Evolutionary conservation across 2,797 vertebrate species (phyloP).

Genomic region (Monodelphis domestica): DNA sequence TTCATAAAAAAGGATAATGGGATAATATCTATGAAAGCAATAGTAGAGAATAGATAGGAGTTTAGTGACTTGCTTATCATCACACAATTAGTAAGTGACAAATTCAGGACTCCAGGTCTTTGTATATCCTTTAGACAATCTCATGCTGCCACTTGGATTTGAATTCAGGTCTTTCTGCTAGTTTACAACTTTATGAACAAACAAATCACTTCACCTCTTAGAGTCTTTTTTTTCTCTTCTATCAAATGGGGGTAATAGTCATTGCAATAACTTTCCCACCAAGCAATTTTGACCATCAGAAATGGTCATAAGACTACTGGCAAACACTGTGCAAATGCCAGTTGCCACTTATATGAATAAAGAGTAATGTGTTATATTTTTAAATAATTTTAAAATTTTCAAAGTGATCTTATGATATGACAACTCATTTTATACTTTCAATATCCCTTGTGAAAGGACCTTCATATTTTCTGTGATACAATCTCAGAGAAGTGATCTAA

Average conservation of each 20-base stretch:
- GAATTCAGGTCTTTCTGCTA: background rate
- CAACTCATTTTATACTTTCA: background rate
- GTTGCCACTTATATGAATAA: background rate
- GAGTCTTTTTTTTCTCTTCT: background rate
- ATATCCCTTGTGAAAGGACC: background rate
- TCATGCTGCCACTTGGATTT: background rate
- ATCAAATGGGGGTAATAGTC: background rate
- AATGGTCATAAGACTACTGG: background rate
- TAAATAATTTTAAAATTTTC: background rate
- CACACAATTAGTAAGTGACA: background rate
- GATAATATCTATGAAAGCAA: background rate
- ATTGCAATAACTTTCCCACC: background rate
- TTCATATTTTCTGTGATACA: background rate
- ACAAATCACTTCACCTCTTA: background rate
- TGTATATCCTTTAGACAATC: background rate
- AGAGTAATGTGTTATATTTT: background rate
- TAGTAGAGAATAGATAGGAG: background rate
- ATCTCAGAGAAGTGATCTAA: background rate
- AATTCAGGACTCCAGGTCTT: background rate
- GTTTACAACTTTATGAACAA: background rate
- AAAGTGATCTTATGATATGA: background rate
- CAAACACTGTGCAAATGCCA: background rate
- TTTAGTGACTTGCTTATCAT: background rate
- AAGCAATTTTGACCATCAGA: too few relatives aligned
- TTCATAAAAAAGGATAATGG: background rate